Evolutionary conservation across 1,140 invertebrate genomes (phyloP).

Genomic region (Drosophila sechellia): DNA sequence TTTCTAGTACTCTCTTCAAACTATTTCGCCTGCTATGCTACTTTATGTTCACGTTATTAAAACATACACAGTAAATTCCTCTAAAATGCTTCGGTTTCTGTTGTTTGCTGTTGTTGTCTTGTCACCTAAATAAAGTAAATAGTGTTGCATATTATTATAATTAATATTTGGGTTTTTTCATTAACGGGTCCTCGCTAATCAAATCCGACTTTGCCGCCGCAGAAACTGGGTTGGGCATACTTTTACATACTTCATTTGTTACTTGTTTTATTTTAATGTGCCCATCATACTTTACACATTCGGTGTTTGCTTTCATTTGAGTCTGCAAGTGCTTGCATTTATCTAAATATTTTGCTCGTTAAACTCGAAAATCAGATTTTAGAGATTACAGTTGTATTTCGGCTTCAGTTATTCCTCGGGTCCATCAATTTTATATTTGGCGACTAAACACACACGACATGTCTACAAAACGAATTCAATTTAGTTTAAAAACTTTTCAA

Average conservation of each 20-base stretch:
- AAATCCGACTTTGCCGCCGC: conserved; percentile 68
- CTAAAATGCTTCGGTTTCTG: conserved; percentile 78
- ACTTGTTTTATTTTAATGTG: conserved; percentile 51
- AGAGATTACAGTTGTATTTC: conserved; percentile 63
- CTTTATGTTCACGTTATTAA: conserved; percentile 58
- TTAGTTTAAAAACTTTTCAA: conserved; percentile 79
- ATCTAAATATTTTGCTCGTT: conserved; percentile 54
- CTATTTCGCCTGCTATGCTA: conserved; percentile 55
- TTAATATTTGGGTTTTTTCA: conserved; percentile 57
- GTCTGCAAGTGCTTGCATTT: conserved; percentile 56
- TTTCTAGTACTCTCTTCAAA: conserved; percentile 36
- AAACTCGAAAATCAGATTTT: conserved; percentile 77
- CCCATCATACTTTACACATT: conserved; percentile 58
- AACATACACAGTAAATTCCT: conserved; percentile 78
- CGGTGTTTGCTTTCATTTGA: conserved; percentile 48
- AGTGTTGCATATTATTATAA: conserved; percentile 69
- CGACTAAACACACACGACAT: conserved; percentile 48
- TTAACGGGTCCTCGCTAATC: conserved; percentile 72
- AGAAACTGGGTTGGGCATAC: conserved; percentile 55
- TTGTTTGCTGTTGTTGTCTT: conserved; percentile 60
- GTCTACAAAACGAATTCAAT: conserved; percentile 71
- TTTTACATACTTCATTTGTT: conserved; percentile 53
- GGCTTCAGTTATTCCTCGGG: conserved; percentile 13
- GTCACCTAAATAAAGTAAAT: conserved; percentile 81
- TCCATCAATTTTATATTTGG: conserved; percentile 34